Evolutionary conservation across 2,888 invertebrate species (phyloP).

Genomic region (Nebria brevicollis): DNA sequence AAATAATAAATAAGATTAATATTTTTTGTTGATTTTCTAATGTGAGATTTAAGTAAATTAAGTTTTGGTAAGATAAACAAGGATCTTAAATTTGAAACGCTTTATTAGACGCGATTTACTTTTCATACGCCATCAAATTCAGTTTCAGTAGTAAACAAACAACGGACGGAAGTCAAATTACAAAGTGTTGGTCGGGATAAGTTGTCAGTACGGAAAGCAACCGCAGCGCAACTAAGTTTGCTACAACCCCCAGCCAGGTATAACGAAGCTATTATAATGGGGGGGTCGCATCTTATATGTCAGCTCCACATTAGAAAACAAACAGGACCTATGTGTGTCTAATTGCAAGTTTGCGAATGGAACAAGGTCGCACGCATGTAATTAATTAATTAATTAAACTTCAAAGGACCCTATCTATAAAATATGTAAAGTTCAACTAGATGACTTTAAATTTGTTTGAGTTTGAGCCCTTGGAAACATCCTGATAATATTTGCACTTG

Average conservation of each 20-base stretch:
- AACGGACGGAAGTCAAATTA: constrained; percentile 32
- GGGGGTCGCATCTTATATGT: too few species aligned
- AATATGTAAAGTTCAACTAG: constrained; percentile 36
- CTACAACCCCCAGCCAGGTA: background rate
- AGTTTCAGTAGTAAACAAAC: constrained; percentile 12
- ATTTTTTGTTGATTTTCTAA: too few species aligned
- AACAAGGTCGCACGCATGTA: constrained; percentile 28
- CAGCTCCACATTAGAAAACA: background rate
- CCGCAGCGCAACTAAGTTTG: background rate
- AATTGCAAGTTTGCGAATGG: constrained; percentile 11
- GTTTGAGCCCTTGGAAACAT: background rate
- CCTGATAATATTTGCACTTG: background rate
- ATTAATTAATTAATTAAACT: constrained; percentile 44
- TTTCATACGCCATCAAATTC: constrained; percentile 1
- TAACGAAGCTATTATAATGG: background rate
- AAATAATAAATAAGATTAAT: too few species aligned
- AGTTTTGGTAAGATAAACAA: background rate
- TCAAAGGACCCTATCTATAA: constrained; percentile 40
- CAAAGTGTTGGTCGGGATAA: background rate
- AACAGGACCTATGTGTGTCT: constrained; percentile 13
- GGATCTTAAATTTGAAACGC: background rate
- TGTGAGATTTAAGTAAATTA: too few species aligned
- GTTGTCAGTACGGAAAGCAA: background rate
- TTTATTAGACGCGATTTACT: background rate
- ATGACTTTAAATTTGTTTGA: background rate